Evolutionary conservation across 2,888 invertebrate genomes (phyloP), one percentile per base, ranked within the genome.

Genomic region (Saturnia japonica): DNA sequence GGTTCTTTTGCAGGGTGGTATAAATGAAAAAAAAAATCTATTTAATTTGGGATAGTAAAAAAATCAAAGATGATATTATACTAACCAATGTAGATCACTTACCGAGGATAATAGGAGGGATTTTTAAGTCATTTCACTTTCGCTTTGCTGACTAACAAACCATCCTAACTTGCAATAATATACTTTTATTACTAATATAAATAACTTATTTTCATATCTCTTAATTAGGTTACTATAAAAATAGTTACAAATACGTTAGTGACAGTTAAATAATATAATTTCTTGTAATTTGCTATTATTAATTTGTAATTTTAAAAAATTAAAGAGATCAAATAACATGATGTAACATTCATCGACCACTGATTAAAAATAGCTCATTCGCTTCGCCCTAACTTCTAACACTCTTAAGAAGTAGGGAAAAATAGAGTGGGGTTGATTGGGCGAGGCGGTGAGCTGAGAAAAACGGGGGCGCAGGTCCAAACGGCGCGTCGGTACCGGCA

Each of bases 401-500:
- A 88, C 81, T 78, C 77, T 80, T 67, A 66, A 69, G 69, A 71
- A 64, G 68, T 40, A 42, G 67, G 67, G 67, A 40, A 51, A 45
- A 72, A 47, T 77, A 74, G 75, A 76, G 77, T 78, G 78, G 77
- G 75, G 78, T 75, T 71, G 85, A 85, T 87, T 88, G 91, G 91
- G 91, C 90, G 88, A 83, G 87, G 91, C 88, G 90, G 88, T 82
- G 88, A 89, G 91, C 90, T 91, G 90, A 91, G 88, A 79, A 79
- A 77, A 83, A 82, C 75, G 81, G 78, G 82, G 83, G 76, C 83
- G 86, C 95, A 98, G 99, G 98, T 94, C 98, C 99, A 80, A 97
- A 97, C 87, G 98, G 98, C 83, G 97, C 97, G 91, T 96, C 97
- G 75, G 97, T 98, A 81, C 97, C 98, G 73, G 97, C 98, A 77